Evolutionary conservation across 2,113 vertebrate genomes (phyloP).

Genomic region (Struthidea cinerea): DNA sequence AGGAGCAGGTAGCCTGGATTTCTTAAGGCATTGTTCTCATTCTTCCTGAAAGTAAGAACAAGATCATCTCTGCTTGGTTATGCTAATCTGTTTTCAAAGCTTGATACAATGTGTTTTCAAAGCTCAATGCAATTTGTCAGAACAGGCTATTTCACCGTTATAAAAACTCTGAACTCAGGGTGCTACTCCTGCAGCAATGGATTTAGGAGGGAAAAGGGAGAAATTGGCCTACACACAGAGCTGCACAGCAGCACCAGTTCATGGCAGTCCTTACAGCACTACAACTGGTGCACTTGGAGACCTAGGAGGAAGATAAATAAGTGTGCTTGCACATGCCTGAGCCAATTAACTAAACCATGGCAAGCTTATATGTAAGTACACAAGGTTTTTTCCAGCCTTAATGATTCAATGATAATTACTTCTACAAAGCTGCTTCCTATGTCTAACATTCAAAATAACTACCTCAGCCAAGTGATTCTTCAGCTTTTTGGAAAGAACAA

Average conservation of each 20-base stretch:
- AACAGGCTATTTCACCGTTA: not conserved
- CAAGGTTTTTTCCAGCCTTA: not conserved
- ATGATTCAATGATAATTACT: not conserved
- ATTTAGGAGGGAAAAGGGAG: not conserved
- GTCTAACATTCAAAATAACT: not conserved
- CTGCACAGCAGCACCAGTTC: not conserved
- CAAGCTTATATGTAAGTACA: not conserved
- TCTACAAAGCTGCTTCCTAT: not conserved
- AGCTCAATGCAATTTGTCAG: not conserved
- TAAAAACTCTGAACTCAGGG: fast-evolving
- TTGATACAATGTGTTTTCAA: not conserved
- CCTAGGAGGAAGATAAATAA: not conserved
- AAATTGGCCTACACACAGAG: not conserved
- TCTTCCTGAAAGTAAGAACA: not conserved
- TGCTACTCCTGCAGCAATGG: not conserved
- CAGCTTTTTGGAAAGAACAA: not conserved
- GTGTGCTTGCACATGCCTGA: not conserved
- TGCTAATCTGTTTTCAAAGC: not conserved
- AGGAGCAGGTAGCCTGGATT: not conserved
- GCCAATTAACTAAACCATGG: not conserved
- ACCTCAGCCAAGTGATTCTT: not conserved
- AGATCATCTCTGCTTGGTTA: not conserved
- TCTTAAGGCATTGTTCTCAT: not conserved
- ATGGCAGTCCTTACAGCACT: not conserved
- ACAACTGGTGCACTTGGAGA: not conserved